Percentiles rank a stretch among this genome's conserved stretches.
Evolutionary conservation across 2,113 vertebrate species (phyloP).

Genomic region (Heterochromis multidens): DNA sequence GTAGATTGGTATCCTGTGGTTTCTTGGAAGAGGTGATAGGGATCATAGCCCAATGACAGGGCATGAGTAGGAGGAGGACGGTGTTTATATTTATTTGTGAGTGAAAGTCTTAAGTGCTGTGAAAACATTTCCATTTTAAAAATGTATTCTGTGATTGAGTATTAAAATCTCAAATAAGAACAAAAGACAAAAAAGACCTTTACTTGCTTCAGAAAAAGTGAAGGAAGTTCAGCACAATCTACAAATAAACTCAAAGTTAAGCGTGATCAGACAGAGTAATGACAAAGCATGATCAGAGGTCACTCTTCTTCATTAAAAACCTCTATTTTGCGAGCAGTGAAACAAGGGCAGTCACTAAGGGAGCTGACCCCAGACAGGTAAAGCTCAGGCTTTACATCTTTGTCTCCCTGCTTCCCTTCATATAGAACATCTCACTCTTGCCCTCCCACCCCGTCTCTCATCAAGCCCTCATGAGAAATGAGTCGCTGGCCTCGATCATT

Average conservation of each 20-base stretch:
- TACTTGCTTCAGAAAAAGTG: not conserved
- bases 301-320: not conserved
- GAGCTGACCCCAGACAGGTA: constrained; percentile 39
- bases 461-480: constrained; percentile 25
- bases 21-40: constrained; percentile 36
- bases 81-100: not conserved
- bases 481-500: constrained; percentile 60
- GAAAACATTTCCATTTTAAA: not conserved
- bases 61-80: not conserved
- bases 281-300: not conserved
- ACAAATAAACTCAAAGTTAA: not conserved
- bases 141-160: rapidly evolving
- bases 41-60: not conserved
- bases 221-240: not conserved
- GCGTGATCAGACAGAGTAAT: not conserved
- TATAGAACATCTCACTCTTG: not conserved
- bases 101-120: not conserved
- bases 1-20: constrained; percentile 43
- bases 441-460: not conserved
- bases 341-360: constrained; percentile 30
- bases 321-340: not conserved
- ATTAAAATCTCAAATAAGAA: not conserved
- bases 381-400: not conserved
- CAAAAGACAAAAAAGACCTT: not conserved
- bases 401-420: not conserved